Conservation (phyloP, 1,140 invertebrate genomes). For the Euura lappo region DNA sequence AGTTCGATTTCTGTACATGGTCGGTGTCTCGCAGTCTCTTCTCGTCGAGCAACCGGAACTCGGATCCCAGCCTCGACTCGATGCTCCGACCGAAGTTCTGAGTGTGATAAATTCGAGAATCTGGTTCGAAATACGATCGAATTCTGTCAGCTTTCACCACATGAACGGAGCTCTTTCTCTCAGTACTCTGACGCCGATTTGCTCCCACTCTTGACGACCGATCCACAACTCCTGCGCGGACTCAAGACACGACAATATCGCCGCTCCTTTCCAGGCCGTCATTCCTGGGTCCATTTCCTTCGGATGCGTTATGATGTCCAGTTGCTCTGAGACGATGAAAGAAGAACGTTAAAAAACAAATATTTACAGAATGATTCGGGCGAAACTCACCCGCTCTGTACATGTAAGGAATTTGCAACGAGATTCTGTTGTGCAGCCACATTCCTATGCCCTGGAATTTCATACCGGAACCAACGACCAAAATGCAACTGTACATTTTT, state of each 20-base stretch:
- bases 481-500: conserved; percentile 93
- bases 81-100: too few relatives aligned
- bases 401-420: conserved; percentile 80
- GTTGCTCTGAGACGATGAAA: conserved; percentile 64
- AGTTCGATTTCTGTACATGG: too few relatives aligned
- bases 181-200: conserved; percentile 82
- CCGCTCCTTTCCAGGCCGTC: conserved; percentile 93
- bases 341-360: conserved; percentile 23
- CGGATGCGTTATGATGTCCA: conserved; percentile 81
- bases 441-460: conserved; percentile 85
- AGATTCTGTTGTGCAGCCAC: conserved; percentile 89
- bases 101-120: too few relatives aligned
- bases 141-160: conserved; percentile 61
- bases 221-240: conserved; percentile 95
- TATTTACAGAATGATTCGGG: conserved; percentile 11
- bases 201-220: conserved; percentile 82
- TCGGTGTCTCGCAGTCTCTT: too few relatives aligned
- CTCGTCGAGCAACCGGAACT: too few relatives aligned
- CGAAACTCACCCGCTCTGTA: conserved; percentile 67
- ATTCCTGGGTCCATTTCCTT: conserved; percentile 91
- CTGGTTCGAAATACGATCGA: not conserved
- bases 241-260: conserved; percentile 90
- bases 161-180: conserved; percentile 87
- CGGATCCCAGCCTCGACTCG: too few relatives aligned
- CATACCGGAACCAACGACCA: conserved; percentile 90